Evolutionary conservation across 1,140 invertebrate species (phyloP).

Genomic region (Heliconius melpomene): DNA sequence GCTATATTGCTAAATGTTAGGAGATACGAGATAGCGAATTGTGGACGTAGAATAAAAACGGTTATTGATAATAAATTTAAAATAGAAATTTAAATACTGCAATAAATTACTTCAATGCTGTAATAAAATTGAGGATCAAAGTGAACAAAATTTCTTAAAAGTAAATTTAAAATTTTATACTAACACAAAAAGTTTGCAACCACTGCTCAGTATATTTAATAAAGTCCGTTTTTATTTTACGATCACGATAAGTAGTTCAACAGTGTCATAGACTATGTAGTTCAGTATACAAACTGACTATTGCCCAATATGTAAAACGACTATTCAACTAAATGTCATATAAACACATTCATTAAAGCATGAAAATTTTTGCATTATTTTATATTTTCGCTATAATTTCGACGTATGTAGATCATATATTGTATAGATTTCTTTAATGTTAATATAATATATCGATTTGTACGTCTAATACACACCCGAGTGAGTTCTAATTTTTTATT

Average conservation of each 20-base stretch:
- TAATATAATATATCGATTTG: background rate
- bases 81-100: too few species aligned
- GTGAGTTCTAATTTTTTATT: background rate
- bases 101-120: too few species aligned
- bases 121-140: too few species aligned
- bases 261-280: conserved; percentile 4
- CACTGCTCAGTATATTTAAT: too few species aligned
- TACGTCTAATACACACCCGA: background rate
- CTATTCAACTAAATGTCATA: background rate
- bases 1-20: background rate
- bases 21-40: background rate
- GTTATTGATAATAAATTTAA: background rate
- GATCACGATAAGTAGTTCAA: background rate
- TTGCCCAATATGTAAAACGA: conserved; percentile 3
- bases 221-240: background rate
- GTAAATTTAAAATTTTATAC: too few species aligned
- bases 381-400: background rate
- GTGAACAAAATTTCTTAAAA: too few species aligned
- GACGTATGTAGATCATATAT: background rate
- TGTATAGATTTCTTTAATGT: background rate
- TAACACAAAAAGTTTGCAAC: too few species aligned
- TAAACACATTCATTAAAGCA: background rate
- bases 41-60: background rate
- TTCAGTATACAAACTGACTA: background rate
- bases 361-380: background rate